Percentiles rank a stretch among this genome's conserved stretches.
Conservation (phyloP, 2,797 vertebrate species). For the Graptemys geographica region DNA sequence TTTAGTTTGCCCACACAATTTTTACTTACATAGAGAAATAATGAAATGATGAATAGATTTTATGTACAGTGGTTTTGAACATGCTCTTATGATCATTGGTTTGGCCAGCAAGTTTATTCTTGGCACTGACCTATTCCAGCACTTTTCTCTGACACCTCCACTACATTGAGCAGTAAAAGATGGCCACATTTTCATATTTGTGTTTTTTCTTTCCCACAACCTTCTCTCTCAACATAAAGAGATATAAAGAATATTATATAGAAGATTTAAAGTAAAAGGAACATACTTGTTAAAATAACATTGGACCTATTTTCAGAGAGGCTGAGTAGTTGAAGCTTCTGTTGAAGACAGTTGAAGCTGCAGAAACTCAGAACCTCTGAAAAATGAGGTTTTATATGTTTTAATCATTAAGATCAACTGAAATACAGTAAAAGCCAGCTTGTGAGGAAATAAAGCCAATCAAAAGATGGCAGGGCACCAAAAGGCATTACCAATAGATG, state of each 20-base stretch:
- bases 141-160: neutral
- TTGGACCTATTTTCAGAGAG: neutral
- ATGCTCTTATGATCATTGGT: neutral
- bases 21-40: neutral
- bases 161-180: neutral
- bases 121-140: neutral
- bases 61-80: accelerated
- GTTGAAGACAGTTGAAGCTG: neutral
- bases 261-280: neutral
- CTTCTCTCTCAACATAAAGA: neutral
- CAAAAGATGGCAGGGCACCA: neutral
- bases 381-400: neutral
- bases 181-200: accelerated
- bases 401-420: neutral
- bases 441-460: neutral
- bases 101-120: neutral
- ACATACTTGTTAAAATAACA: neutral
- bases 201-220: neutral
- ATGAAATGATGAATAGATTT: neutral
- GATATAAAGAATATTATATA: neutral
- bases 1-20: accelerated
- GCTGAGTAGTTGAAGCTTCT: neutral
- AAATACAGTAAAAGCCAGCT: neutral
- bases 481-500: neutral
- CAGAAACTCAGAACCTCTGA: neutral